Evolutionary conservation across 2,113 vertebrate species (phyloP), one percentile per base, ranked within the genome.

Genomic region (human (Homo sapiens)): DNA sequence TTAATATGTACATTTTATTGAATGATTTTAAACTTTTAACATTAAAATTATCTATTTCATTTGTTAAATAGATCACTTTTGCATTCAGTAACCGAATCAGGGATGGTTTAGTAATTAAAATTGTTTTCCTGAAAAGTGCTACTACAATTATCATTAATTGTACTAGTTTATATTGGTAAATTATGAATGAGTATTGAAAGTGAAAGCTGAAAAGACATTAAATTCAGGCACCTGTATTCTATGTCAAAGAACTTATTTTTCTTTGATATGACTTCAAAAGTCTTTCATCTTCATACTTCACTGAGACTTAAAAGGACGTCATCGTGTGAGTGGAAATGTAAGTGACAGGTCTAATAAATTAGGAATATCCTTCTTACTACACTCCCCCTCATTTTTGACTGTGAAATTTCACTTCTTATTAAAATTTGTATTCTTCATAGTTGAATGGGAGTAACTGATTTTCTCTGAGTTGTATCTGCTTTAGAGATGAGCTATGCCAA

Each of bases 261-360:
- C 90, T 95, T 91, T 97, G 97, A 95, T 89, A 78, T 1, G 23
- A 55, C 48, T 97, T 89, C 68, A 64, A 59, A 94, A 91, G 40
- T 93, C 96, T 97, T 97, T 97, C 89, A 94, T 94, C 84, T 85
- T 55, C 52, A 27, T 52, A 40, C 59, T 83, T 96, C 84, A n/a
- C 6, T 89, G 95, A 95, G 66, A 96, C 85, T 89, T 92, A 95
- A 97, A 97, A 96, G 17, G 17, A 75, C 93, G 52, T 89, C 91
- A 89, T 35, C 23, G 95, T 90, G 72, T 64, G 52, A 93, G 83
- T 68, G 66, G 89, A 94, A 94, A 96, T 68, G 32, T 55, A 95
- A 96, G 57, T 93, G 97, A 94, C 95, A 94, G 80, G 35, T 95
- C 88, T 98, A 95, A 95, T 97, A 96, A 97, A 98, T 95, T 97